phyloP scores from a whole-genome alignment of 2,797 vertebrate genomes.

The Meda fulgida region DNA sequence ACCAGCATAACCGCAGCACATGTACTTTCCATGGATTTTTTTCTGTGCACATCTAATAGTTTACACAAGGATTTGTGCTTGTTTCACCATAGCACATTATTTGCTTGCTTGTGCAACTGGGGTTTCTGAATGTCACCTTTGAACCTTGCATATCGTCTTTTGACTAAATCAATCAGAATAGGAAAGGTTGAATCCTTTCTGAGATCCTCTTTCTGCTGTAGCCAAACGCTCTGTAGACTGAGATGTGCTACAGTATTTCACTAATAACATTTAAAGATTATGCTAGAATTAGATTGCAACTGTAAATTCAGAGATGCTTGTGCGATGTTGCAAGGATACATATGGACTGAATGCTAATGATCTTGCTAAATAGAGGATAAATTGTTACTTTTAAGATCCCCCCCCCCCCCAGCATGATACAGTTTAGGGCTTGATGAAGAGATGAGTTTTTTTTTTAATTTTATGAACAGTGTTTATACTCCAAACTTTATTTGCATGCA shows the following conservation, averaged over 20 bases:
- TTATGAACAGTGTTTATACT: background rate
- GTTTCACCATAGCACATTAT: conserved; percentile 25
- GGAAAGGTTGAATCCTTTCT: conserved; percentile 37
- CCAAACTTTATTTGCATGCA: background rate
- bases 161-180: conserved; percentile 11
- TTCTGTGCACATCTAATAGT: conserved; percentile 8
- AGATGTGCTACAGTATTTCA: background rate
- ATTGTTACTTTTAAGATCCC: background rate
- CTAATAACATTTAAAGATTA: background rate
- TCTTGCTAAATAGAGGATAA: background rate
- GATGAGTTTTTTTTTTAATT: background rate
- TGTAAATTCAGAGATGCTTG: background rate
- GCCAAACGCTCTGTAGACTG: background rate
- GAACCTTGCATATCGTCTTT: conserved; percentile 29
- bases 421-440: background rate
- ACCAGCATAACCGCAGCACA: conserved; percentile 4
- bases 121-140: conserved; percentile 49
- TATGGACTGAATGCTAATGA: background rate
- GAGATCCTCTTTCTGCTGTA: background rate
- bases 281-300: background rate
- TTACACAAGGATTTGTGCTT: conserved; percentile 40
- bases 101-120: conserved; percentile 48
- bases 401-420: background rate
- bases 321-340: background rate
- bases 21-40: conserved; percentile 11